Percentiles rank a stretch among this genome's conserved stretches.
Evolutionary conservation across 2,888 invertebrate genomes (phyloP).

Genomic region (Eilema sororculum): DNA sequence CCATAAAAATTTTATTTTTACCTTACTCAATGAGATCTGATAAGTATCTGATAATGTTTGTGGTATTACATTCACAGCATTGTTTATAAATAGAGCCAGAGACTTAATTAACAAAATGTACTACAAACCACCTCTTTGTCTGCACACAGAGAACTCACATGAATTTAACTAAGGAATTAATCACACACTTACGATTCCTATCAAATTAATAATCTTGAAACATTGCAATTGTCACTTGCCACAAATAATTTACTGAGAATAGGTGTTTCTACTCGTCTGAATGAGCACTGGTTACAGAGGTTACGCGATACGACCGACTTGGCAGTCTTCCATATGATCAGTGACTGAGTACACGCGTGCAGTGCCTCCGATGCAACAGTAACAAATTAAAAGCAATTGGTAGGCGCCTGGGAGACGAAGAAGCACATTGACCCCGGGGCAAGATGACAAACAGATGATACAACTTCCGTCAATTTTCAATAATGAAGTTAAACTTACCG

Average conservation of each 20-base stretch:
- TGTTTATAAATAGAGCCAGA: background rate
- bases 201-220: conserved; percentile 10
- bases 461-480: conserved; percentile 34
- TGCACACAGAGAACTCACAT: background rate
- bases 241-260: conserved; percentile 44
- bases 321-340: conserved; percentile 76
- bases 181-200: background rate
- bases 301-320: conserved; percentile 71
- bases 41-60: background rate
- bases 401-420: conserved; percentile 56
- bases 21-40: background rate
- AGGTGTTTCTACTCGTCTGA: conserved; percentile 42
- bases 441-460: conserved; percentile 44
- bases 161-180: background rate
- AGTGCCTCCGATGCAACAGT: conserved; percentile 53
- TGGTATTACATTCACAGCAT: background rate
- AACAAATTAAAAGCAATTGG: conserved; percentile 72
- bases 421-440: conserved; percentile 68
- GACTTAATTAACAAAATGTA: background rate
- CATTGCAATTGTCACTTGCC: conserved; percentile 23
- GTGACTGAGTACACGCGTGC: conserved; percentile 55
- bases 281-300: conserved; percentile 52
- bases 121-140: background rate
- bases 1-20: background rate
- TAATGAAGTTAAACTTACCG: conserved; percentile 65